Conservation (phyloP, 2,113 vertebrate genomes). For the Oncorhynchus kisutch region DNA sequence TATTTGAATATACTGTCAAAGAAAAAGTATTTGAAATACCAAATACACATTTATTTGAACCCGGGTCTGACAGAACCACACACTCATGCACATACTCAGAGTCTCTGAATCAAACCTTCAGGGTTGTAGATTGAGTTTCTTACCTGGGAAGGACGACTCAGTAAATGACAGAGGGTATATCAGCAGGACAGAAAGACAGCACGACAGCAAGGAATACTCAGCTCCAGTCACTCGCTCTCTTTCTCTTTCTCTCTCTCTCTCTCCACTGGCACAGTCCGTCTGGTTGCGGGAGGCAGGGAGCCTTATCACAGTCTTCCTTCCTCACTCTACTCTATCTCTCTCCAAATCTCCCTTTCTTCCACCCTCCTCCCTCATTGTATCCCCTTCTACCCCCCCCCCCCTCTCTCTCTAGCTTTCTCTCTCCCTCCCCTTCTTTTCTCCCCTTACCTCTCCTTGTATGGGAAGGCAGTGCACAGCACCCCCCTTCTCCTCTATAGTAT, state of each 20-base stretch:
- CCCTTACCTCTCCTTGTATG: constrained; percentile 74
- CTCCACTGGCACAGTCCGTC: constrained; percentile 27
- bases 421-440: constrained; percentile 57
- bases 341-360: constrained; percentile 63
- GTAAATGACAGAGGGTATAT: constrained; percentile 28
- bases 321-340: constrained; percentile 51
- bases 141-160: constrained; percentile 60
- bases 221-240: constrained; percentile 4
- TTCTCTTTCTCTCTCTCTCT: constrained; percentile 1
- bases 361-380: constrained; percentile 50
- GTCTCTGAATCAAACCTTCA: constrained; percentile 32
- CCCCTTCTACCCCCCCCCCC: constrained; percentile 43
- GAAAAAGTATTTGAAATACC: background rate
- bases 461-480: constrained; percentile 63
- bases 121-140: constrained; percentile 18
- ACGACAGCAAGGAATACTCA: constrained; percentile 31
- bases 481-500: constrained; percentile 38
- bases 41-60: background rate
- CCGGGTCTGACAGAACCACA: background rate
- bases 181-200: constrained; percentile 50
- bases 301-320: constrained; percentile 56
- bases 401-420: constrained; percentile 40
- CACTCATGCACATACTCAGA: background rate
- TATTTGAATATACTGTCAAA: no score
- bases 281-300: constrained; percentile 20